These are phyloP conservation scores for Dromococcyx pavoninus DNA, from an alignment of 2,797 vertebrate species.

Conservation along the genomic window DNA sequence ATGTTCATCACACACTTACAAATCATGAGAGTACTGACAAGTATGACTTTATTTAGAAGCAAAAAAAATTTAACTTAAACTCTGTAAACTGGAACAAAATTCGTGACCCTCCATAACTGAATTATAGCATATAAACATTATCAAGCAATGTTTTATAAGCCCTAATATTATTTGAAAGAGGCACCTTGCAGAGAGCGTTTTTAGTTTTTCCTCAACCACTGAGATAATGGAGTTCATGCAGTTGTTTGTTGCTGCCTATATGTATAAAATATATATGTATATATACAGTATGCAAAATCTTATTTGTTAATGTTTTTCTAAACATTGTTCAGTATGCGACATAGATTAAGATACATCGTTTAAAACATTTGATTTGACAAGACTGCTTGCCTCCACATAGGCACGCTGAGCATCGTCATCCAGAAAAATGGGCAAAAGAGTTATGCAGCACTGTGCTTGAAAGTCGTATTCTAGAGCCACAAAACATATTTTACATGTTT, in stretches of 20 bases:
- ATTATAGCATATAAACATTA: background rate
- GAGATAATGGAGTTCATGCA: background rate
- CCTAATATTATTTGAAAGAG: background rate
- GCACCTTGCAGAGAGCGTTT: background rate
- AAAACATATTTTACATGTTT: background rate
- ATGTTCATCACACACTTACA: background rate
- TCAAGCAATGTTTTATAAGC: background rate
- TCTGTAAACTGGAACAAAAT: background rate
- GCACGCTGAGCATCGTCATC: background rate
- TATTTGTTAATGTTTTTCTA: background rate
- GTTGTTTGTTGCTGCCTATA: background rate
- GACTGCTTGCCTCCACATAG: background rate
- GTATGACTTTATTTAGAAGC: background rate
- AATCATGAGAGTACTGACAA: background rate
- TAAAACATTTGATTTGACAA: background rate
- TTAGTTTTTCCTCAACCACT: background rate
- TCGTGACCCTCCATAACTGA: background rate
- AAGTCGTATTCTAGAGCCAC: background rate
- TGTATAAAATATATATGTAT: background rate
- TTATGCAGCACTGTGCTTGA: background rate
- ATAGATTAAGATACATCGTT: background rate
- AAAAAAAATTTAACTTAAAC: background rate
- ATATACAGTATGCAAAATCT: background rate
- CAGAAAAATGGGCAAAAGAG: background rate
- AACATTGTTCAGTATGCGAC: background rate